Conservation (phyloP, 2,888 invertebrate species). For the Leptura quadrifasciata region DNA sequence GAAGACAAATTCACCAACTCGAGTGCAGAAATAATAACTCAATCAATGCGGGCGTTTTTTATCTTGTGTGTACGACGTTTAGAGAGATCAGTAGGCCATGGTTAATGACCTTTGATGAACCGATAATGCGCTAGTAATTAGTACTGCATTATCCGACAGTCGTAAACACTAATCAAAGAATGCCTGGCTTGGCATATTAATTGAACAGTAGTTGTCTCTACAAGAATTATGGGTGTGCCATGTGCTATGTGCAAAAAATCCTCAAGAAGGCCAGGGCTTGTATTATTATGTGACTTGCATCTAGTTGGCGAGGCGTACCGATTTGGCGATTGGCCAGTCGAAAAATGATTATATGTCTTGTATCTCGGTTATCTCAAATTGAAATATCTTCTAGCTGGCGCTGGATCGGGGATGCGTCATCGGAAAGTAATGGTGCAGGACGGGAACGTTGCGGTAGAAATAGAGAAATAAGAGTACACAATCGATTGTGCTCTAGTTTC, state of each 20-base stretch:
- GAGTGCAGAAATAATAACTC: slow-evolving; percentile 31
- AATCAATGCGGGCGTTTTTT: slow-evolving; percentile 29
- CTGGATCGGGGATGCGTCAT: slow-evolving; percentile 2
- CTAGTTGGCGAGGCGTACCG: slow-evolving; percentile 4
- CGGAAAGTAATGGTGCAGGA: not conserved
- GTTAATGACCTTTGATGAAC: slow-evolving; percentile 56
- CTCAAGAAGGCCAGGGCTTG: slow-evolving; percentile 7
- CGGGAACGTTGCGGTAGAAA: not conserved
- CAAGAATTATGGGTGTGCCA: slow-evolving; percentile 19
- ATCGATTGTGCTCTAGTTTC: slow-evolving; percentile 8
- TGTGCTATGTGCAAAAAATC: slow-evolving; percentile 19
- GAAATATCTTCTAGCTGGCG: not conserved
- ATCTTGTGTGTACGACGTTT: slow-evolving; percentile 7
- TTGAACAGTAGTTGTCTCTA: slow-evolving; percentile 40
- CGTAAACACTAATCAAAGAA: slow-evolving; percentile 41
- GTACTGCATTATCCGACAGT: slow-evolving; percentile 36
- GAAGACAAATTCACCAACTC: slow-evolving; percentile 6
- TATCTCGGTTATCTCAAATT: not conserved
- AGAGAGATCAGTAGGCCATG: slow-evolving; percentile 49
- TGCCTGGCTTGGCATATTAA: slow-evolving; percentile 41
- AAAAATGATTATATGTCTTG: not conserved
- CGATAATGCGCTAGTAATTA: slow-evolving; percentile 41
- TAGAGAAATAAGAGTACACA: not conserved
- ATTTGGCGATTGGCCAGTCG: slow-evolving; percentile 7
- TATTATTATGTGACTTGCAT: slow-evolving; percentile 26